Conservation (phyloP, 2,113 vertebrate genomes). For the Trematomus loennbergii region DNA sequence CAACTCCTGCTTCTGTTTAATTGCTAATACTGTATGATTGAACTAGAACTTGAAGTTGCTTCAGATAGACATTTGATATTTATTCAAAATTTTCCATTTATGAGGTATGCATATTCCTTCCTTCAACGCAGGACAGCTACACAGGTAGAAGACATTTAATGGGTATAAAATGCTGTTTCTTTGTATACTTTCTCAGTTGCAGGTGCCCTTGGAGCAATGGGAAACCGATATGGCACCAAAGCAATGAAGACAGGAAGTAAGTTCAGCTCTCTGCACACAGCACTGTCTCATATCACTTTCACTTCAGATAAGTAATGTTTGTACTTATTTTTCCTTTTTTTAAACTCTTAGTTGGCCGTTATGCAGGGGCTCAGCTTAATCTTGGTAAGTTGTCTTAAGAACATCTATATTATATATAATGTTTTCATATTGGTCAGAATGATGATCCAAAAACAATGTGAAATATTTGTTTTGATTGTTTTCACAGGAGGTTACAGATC, state of each 20-base stretch:
- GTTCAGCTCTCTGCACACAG: slow-evolving; percentile 6
- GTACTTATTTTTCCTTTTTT: background rate
- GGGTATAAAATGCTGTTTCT: background rate
- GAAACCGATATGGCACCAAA: slow-evolving; percentile 72
- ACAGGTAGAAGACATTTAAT: background rate
- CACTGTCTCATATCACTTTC: background rate
- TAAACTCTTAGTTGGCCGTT: slow-evolving; percentile 64
- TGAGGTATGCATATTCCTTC: background rate
- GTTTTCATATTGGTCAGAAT: background rate
- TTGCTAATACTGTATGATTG: no score
- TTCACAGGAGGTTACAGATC: slow-evolving; percentile 68
- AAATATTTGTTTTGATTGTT: background rate
- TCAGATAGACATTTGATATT: background rate
- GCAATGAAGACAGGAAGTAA: slow-evolving; percentile 75
- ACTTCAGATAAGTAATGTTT: background rate
- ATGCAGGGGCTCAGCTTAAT: slow-evolving; percentile 67
- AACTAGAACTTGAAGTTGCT: no score
- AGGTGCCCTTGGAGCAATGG: slow-evolving; percentile 73
- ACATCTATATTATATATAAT: background rate
- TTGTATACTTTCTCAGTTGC: slow-evolving; percentile 33
- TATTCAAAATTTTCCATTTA: background rate
- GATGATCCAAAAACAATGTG: background rate
- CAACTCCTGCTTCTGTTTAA: no score
- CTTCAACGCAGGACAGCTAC: background rate
- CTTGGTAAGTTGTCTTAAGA: slow-evolving; percentile 55